These are phyloP conservation scores for Coccyzus lansbergi DNA, from an alignment of 2,797 vertebrate genomes.

Conservation along the genomic window DNA sequence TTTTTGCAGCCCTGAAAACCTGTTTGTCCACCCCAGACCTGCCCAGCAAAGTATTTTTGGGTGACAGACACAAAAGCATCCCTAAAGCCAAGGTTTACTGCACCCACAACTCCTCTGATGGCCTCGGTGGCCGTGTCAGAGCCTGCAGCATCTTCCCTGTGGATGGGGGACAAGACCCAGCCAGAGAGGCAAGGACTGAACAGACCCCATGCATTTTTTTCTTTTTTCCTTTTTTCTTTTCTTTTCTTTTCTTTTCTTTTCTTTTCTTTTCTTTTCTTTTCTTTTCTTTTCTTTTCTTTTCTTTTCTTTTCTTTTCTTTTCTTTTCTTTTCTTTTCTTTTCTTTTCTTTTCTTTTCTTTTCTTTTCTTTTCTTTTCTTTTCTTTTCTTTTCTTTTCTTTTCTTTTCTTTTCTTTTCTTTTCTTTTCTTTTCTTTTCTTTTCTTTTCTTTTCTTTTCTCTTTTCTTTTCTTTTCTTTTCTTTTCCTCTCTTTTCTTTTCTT, in stretches of 20 bases:
- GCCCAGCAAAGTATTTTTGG: background rate
- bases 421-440: background rate
- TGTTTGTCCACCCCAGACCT: background rate
- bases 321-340: too few relatives aligned
- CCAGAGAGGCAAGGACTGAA: background rate
- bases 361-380: background rate
- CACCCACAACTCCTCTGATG: background rate
- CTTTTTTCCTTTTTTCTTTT: background rate
- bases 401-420: too few relatives aligned
- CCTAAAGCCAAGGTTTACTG: background rate
- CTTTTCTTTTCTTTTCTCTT: too few relatives aligned
- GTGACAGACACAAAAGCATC: background rate
- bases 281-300: too few relatives aligned
- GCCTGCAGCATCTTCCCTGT: background rate
- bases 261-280: too few relatives aligned
- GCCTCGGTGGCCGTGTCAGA: fast-evolving
- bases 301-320: background rate
- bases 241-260: too few relatives aligned
- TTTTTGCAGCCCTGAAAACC: background rate
- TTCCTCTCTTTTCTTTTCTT: too few relatives aligned
- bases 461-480: too few relatives aligned
- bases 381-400: too few relatives aligned
- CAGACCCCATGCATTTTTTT: background rate
- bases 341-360: too few relatives aligned
- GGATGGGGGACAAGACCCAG: background rate